Evolutionary conservation across 1,140 invertebrate species (phyloP).

Genomic region (Brachionus rubens): DNA sequence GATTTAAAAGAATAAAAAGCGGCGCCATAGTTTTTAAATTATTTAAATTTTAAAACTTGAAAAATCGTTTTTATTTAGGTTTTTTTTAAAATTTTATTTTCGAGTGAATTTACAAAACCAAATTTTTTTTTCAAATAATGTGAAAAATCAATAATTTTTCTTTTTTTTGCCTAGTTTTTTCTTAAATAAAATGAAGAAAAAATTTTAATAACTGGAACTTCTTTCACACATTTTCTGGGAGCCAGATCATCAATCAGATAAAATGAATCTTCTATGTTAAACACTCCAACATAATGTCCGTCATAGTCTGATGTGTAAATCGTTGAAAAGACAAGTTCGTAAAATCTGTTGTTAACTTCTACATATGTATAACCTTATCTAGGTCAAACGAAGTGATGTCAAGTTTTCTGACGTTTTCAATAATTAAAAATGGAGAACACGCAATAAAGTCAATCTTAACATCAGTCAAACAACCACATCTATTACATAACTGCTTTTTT

Average conservation of each 20-base stretch:
- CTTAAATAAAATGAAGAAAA: constrained; percentile 7
- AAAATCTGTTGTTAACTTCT: background rate
- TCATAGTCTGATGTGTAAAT: background rate
- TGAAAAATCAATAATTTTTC: too few relatives aligned
- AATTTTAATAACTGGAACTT: background rate
- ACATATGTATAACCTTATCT: background rate
- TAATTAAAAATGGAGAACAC: background rate
- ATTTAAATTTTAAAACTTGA: too few relatives aligned
- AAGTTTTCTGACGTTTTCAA: background rate
- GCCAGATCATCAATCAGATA: background rate
- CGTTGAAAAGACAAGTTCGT: background rate
- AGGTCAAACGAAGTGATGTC: background rate
- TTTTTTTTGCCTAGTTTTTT: background rate
- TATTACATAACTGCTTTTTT: background rate
- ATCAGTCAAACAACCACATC: background rate
- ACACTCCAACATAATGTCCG: constrained; percentile 8
- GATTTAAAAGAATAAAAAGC: too few relatives aligned
- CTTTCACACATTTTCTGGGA: background rate
- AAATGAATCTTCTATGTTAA: background rate
- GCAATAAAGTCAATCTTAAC: background rate
- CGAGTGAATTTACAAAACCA: too few relatives aligned
- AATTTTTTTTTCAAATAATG: too few relatives aligned
- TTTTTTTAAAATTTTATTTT: too few relatives aligned
- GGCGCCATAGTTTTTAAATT: too few relatives aligned
- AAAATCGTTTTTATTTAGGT: too few relatives aligned